Evolutionary conservation across 2,797 vertebrate genomes (phyloP).

Genomic region (Valencia hispanica): DNA sequence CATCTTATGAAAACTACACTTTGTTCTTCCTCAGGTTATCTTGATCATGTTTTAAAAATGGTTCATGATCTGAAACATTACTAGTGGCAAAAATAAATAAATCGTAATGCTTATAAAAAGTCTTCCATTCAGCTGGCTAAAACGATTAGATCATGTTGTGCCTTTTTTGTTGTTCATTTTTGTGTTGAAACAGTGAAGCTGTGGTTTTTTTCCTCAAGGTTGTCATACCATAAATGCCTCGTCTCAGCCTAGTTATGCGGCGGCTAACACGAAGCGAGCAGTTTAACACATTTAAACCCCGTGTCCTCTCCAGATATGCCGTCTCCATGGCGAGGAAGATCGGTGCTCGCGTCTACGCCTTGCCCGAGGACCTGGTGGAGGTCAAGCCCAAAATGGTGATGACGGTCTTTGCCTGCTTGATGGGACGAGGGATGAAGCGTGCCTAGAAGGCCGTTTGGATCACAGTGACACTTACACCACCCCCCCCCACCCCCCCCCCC

Average conservation of each 20-base stretch:
- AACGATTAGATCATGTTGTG: not conserved
- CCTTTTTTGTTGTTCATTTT: not conserved
- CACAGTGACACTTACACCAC: slow-evolving; percentile 46
- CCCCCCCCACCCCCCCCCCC: slow-evolving; percentile 54
- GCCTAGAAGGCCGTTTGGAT: slow-evolving; percentile 75
- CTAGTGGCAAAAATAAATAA: not conserved
- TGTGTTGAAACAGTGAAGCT: not conserved
- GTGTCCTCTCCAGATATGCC: slow-evolving; percentile 84
- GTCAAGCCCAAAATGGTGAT: slow-evolving; percentile 99
- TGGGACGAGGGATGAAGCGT: slow-evolving; percentile 96
- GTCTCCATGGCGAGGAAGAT: slow-evolving; percentile 98
- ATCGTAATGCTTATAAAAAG: not conserved
- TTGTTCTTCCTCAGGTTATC: not conserved
- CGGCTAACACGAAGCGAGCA: not conserved
- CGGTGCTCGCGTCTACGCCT: slow-evolving; percentile 93
- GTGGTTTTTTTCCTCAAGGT: not conserved
- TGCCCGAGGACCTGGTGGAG: slow-evolving; percentile 96
- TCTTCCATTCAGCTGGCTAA: not conserved
- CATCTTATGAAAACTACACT: not conserved
- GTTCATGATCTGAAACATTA: not conserved
- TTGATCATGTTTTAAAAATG: not conserved
- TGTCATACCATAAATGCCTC: not conserved
- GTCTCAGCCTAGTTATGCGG: not conserved
- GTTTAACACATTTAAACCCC: not conserved
- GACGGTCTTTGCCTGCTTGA: slow-evolving; percentile 98